A percentile compares a stretch with the other conserved stretches of the same genome.
phyloP scores from a whole-genome alignment of 2,113 vertebrate species.

The Marcusenius ussheri region DNA sequence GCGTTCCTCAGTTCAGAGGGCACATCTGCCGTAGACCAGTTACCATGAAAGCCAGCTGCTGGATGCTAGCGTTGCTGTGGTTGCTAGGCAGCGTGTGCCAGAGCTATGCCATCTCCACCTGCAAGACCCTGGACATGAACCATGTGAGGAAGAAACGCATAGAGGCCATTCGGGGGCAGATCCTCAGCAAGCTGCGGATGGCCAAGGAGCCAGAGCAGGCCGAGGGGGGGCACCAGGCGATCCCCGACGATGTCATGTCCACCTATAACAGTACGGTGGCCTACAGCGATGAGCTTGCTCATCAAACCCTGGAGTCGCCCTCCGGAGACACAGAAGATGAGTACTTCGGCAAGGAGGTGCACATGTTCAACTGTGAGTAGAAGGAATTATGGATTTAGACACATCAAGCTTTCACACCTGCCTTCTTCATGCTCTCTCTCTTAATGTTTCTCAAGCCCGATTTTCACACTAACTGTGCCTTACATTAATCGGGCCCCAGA shows the following conservation, averaged over 20 bases:
- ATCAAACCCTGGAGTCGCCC: neutral
- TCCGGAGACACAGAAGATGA: slow-evolving; percentile 38
- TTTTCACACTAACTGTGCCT: neutral
- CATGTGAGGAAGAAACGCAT: slow-evolving; percentile 64
- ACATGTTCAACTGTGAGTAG: slow-evolving; percentile 53
- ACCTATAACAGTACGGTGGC: slow-evolving; percentile 69
- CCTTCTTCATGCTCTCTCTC: neutral
- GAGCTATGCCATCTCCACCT: slow-evolving; percentile 58
- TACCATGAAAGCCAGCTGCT: slow-evolving; percentile 30
- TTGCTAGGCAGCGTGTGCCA: slow-evolving; percentile 44
- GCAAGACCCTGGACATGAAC: slow-evolving; percentile 68
- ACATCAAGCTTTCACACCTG: neutral
- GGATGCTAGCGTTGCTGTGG: slow-evolving; percentile 44
- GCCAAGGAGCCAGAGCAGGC: slow-evolving; percentile 45
- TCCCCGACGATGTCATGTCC: slow-evolving; percentile 53
- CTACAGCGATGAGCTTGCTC: slow-evolving; percentile 45
- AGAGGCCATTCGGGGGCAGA: slow-evolving; percentile 72
- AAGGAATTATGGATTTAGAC: neutral
- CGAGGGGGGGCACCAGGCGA: slow-evolving; percentile 22
- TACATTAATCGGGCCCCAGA: neutral
- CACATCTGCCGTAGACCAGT: slow-evolving; percentile 9
- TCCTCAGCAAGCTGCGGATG: slow-evolving; percentile 69
- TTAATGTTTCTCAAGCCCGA: neutral
- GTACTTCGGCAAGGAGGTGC: slow-evolving; percentile 71
- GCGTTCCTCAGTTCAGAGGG: neutral